Conservation (phyloP, 2,113 vertebrate genomes). For the Chaetodon trifascialis region DNA sequence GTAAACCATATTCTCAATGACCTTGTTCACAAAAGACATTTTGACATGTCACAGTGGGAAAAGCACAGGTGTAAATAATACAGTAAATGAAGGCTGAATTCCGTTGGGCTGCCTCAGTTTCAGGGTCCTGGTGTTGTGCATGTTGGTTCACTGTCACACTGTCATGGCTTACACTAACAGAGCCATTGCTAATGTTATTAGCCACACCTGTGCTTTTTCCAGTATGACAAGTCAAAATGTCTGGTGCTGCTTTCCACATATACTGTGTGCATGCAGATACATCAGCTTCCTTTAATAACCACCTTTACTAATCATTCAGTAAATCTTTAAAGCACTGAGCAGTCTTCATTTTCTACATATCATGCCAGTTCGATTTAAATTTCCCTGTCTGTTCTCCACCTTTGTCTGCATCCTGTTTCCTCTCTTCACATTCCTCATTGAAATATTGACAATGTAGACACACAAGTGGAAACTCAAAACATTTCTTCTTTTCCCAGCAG, state of each 20-base stretch:
- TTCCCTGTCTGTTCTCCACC: not conserved
- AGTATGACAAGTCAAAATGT: not conserved
- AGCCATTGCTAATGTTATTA: not conserved
- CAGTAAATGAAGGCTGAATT: not conserved
- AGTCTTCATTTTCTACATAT: constrained; percentile 3
- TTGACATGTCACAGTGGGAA: not conserved
- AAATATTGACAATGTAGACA: not conserved
- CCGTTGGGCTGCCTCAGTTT: not conserved
- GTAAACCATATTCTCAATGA: too few species aligned
- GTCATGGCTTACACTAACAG: not conserved
- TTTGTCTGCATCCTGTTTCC: not conserved
- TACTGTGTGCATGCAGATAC: not conserved
- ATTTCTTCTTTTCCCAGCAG: not conserved
- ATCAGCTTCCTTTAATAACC: not conserved
- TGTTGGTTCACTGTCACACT: too few species aligned
- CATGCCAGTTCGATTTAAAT: not conserved
- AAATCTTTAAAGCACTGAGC: not conserved
- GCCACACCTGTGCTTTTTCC: not conserved
- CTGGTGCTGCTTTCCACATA: not conserved
- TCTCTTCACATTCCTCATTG: not conserved
- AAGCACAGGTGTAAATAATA: not conserved
- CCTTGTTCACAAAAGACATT: not conserved
- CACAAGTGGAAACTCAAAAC: not conserved
- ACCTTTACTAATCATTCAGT: not conserved
- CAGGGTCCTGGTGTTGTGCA: too few species aligned